Conservation (phyloP, 2,888 invertebrate species). For the Trissolcus japonicus region DNA sequence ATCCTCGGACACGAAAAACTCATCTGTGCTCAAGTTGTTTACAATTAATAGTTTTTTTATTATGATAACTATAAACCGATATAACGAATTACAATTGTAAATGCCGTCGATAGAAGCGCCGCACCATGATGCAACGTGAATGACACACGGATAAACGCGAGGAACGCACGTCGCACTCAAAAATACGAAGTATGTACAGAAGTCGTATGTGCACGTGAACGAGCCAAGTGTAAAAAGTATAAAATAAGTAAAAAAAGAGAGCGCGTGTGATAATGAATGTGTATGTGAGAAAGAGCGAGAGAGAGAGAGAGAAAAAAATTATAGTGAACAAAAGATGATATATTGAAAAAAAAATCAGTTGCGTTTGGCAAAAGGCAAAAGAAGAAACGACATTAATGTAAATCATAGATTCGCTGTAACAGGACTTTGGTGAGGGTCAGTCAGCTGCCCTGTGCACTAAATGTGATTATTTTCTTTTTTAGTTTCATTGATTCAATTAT, state of each 20-base stretch:
- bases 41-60: conserved; percentile 71
- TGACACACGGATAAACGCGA: conserved; percentile 31
- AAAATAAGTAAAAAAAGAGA: conserved; percentile 13
- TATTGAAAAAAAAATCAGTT: conserved; percentile 27
- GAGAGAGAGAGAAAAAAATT: conserved; percentile 1
- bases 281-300: conserved; percentile 20
- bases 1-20: conserved; percentile 53
- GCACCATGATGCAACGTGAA: conserved; percentile 40
- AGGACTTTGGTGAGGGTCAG: conserved; percentile 57
- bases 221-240: conserved; percentile 41
- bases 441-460: conserved; percentile 70
- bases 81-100: conserved; percentile 61
- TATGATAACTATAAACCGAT: conserved; percentile 61
- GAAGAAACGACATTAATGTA: conserved; percentile 32
- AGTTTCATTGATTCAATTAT: conserved; percentile 63
- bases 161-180: conserved; percentile 39
- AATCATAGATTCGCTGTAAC: conserved; percentile 60
- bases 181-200: conserved; percentile 38
- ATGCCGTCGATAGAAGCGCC: conserved; percentile 57
- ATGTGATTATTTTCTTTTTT: conserved; percentile 72
- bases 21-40: conserved; percentile 75
- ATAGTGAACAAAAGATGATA: conserved; percentile 28
- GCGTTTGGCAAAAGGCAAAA: conserved; percentile 20
- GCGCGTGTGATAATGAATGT: conserved; percentile 23
- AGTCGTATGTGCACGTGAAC: conserved; percentile 37